A percentile compares a stretch with the other conserved stretches of the same genome.
Conservation (phyloP, 1,140 invertebrate species). For the Phortica variegata region DNA sequence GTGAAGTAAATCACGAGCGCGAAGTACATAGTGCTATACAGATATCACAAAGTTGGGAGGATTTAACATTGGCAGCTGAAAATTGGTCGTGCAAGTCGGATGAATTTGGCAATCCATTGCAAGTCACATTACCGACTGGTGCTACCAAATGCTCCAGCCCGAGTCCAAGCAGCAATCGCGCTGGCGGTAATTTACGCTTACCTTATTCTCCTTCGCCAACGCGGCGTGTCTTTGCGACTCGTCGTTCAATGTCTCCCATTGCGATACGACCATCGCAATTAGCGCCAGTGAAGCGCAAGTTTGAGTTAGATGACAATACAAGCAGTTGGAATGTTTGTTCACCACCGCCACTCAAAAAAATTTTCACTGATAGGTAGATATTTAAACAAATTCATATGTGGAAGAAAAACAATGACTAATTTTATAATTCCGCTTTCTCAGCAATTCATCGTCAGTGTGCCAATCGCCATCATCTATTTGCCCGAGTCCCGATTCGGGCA, state of each 20-base stretch:
- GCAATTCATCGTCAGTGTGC: constrained; percentile 58
- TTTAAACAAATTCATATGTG: background rate
- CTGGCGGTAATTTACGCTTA: constrained; percentile 51
- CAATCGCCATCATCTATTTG: constrained; percentile 53
- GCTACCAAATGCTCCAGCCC: constrained; percentile 41
- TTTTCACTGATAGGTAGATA: constrained; percentile 51
- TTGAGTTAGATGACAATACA: constrained; percentile 68
- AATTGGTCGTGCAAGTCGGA: constrained; percentile 60
- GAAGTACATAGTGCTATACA: constrained; percentile 85
- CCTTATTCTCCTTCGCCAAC: constrained; percentile 78
- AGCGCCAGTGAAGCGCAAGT: constrained; percentile 75
- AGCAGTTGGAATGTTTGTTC: constrained; percentile 53
- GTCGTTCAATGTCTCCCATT: constrained; percentile 81
- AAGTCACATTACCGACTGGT: constrained; percentile 38
- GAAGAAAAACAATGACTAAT: constrained; percentile 9
- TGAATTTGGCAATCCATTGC: constrained; percentile 60
- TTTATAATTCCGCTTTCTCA: constrained; percentile 30
- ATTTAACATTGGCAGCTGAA: constrained; percentile 74
- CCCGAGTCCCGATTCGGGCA: constrained; percentile 28
- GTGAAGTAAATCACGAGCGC: constrained; percentile 86
- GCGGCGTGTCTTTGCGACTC: constrained; percentile 73
- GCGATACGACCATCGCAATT: constrained; percentile 73
- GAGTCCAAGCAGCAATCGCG: constrained; percentile 48
- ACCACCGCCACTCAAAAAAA: constrained; percentile 50
- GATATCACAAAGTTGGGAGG: constrained; percentile 88